Evolutionary conservation across 2,113 vertebrate genomes (phyloP).

Genomic region (Melanostigma gelatinosum): DNA sequence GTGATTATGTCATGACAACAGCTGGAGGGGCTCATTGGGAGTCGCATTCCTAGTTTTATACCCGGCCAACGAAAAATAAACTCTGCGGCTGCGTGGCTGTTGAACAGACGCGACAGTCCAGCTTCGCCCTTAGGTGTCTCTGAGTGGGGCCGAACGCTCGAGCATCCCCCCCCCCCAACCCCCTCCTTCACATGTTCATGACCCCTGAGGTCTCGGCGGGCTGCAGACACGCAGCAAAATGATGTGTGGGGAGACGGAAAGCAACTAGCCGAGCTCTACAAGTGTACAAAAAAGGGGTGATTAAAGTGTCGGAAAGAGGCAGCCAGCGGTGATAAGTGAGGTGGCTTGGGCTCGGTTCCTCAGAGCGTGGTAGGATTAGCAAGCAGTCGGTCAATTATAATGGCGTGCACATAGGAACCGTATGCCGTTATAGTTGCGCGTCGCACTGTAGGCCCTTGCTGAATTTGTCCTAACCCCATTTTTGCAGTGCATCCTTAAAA

Average conservation of each 20-base stretch:
- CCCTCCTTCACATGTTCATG: slow-evolving; percentile 62
- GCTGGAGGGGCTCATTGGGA: slow-evolving; percentile 59
- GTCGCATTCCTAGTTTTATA: slow-evolving; percentile 61
- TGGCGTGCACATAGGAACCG: slow-evolving; percentile 26
- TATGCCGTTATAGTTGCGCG: slow-evolving; percentile 16
- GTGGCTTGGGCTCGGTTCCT: slow-evolving; percentile 66
- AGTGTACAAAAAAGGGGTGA: slow-evolving; percentile 65
- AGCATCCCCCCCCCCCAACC: slow-evolving; percentile 8
- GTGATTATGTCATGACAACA: slow-evolving; percentile 61
- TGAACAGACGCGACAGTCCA: slow-evolving; percentile 38
- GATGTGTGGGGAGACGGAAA: slow-evolving; percentile 78
- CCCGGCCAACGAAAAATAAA: slow-evolving; percentile 64
- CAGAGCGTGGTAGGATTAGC: slow-evolving; percentile 66
- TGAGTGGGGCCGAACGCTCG: slow-evolving; percentile 57
- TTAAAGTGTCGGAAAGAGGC: slow-evolving; percentile 79
- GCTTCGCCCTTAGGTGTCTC: slow-evolving; percentile 61
- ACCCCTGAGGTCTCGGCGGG: slow-evolving; percentile 52
- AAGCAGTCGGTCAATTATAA: slow-evolving; percentile 53
- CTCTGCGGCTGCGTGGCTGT: slow-evolving; percentile 16
- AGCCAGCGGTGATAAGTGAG: slow-evolving; percentile 75
- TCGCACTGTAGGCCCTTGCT: slow-evolving; percentile 10
- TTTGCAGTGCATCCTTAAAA: slow-evolving; percentile 12
- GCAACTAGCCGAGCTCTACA: slow-evolving; percentile 57
- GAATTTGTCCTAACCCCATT: slow-evolving; percentile 3
- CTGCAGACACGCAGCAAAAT: slow-evolving; percentile 61